These are phyloP conservation scores for Netelia melanura DNA, from an alignment of 2,888 invertebrate species.

Conservation along the genomic window DNA sequence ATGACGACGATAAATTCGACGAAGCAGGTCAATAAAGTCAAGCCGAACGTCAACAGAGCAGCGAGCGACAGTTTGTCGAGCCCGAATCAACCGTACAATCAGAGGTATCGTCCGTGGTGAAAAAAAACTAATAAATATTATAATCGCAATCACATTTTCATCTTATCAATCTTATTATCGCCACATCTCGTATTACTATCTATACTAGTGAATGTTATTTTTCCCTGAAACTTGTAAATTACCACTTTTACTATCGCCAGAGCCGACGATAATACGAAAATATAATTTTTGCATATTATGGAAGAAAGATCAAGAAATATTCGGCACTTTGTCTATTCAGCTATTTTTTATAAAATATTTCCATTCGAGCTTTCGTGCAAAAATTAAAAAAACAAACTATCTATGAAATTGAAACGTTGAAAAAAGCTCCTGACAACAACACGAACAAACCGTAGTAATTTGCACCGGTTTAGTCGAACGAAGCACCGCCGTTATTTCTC, in stretches of 20 bases:
- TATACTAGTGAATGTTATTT: slow-evolving; percentile 38
- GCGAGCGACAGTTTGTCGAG: slow-evolving; percentile 90
- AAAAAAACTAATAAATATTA: slow-evolving; percentile 2
- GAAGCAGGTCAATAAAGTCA: slow-evolving; percentile 95
- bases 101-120: slow-evolving; percentile 84
- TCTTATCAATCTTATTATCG: slow-evolving; percentile 16
- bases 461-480: slow-evolving; percentile 41
- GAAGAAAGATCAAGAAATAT: slow-evolving; percentile 20
- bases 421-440: slow-evolving; percentile 5
- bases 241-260: slow-evolving; percentile 31
- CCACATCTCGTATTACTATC: slow-evolving; percentile 18
- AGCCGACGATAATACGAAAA: slow-evolving; percentile 9
- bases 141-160: slow-evolving; percentile 22
- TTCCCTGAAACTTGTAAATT: slow-evolving; percentile 17
- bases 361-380: slow-evolving; percentile 24
- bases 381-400: neutral
- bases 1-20: slow-evolving; percentile 91
- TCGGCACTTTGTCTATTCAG: slow-evolving; percentile 16
- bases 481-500: slow-evolving; percentile 35
- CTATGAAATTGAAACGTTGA: neutral
- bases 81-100: slow-evolving; percentile 89
- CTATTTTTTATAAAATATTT: slow-evolving; percentile 19
- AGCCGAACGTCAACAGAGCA: slow-evolving; percentile 93
- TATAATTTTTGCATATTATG: slow-evolving; percentile 7
- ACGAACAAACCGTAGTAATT: slow-evolving; percentile 29